Conservation (phyloP, 2,113 vertebrate species). For the Hemicordylus capensis region DNA sequence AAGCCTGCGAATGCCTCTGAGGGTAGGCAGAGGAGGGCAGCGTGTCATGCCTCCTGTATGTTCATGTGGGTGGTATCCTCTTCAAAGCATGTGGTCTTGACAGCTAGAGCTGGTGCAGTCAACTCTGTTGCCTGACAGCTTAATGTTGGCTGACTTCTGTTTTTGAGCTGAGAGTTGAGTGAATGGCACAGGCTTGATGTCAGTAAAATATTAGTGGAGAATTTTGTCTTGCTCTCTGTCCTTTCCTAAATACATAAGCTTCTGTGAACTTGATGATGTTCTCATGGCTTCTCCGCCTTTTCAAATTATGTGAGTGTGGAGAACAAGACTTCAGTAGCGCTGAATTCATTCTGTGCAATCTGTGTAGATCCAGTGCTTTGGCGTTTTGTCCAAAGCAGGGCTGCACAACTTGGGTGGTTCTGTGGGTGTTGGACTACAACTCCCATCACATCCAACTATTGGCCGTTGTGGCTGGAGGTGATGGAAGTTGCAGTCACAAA, state of each 20-base stretch:
- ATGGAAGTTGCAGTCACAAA: too few species aligned
- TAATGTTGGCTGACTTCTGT: background rate
- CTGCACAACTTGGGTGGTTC: too few species aligned
- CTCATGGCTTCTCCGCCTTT: background rate
- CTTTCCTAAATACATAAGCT: background rate
- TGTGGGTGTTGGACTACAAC: too few species aligned
- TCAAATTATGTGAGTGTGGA: background rate
- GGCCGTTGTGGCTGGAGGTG: too few species aligned
- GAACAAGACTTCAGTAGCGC: background rate
- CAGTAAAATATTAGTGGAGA: background rate
- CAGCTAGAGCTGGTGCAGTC: constrained; percentile 11
- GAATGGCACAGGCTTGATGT: background rate
- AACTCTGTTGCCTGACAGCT: background rate
- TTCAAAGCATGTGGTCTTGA: background rate
- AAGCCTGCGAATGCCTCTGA: accelerated
- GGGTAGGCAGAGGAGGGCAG: background rate
- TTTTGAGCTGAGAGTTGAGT: background rate
- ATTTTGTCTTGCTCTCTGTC: background rate
- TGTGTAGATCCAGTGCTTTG: background rate
- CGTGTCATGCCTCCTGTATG: background rate
- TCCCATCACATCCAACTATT: too few species aligned
- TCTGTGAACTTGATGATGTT: background rate
- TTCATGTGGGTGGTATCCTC: too few species aligned
- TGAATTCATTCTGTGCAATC: background rate
- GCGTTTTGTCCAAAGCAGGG: background rate